Evolutionary conservation across 30 jellyfish, hydroid and myxozoan genomes (phyloP).

Genomic region (Aurelia aurita complex sp. Pacific): DNA sequence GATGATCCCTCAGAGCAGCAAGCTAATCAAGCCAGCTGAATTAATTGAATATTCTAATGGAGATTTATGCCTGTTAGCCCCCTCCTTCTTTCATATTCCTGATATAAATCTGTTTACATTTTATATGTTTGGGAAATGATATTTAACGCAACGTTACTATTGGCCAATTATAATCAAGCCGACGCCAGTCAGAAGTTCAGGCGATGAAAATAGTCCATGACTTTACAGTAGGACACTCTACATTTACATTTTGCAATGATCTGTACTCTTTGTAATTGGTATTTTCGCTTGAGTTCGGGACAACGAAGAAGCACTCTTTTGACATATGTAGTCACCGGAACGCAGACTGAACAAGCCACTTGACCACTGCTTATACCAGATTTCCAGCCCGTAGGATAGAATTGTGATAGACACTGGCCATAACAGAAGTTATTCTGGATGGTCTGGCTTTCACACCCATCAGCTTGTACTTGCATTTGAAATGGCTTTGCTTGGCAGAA

Average conservation of each 20-base stretch:
- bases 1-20: too few species aligned
- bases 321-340: slow-evolving; percentile 22
- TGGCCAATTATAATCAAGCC: too few species aligned
- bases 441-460: slow-evolving; percentile 37
- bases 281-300: slow-evolving; percentile 18
- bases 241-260: slow-evolving; percentile 43
- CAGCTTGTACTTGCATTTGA: slow-evolving; percentile 41
- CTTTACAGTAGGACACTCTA: slow-evolving; percentile 37
- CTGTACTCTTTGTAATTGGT: slow-evolving; percentile 4
- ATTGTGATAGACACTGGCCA: slow-evolving; percentile 66
- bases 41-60: too few species aligned
- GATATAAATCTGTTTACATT: too few species aligned
- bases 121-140: too few species aligned
- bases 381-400: slow-evolving; percentile 50
- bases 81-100: too few species aligned
- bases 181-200: background rate
- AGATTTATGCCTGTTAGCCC: too few species aligned
- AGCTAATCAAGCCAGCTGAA: too few species aligned
- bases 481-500: slow-evolving; percentile 51
- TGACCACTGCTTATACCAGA: background rate
- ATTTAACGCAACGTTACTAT: too few species aligned
- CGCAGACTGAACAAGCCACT: slow-evolving; percentile 47
- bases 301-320: slow-evolving; percentile 44
- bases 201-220: background rate
- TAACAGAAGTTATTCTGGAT: slow-evolving; percentile 53